These are phyloP conservation scores for Chelidonichthys spinosus DNA, from an alignment of 2,797 vertebrate genomes.

Conservation along the genomic window DNA sequence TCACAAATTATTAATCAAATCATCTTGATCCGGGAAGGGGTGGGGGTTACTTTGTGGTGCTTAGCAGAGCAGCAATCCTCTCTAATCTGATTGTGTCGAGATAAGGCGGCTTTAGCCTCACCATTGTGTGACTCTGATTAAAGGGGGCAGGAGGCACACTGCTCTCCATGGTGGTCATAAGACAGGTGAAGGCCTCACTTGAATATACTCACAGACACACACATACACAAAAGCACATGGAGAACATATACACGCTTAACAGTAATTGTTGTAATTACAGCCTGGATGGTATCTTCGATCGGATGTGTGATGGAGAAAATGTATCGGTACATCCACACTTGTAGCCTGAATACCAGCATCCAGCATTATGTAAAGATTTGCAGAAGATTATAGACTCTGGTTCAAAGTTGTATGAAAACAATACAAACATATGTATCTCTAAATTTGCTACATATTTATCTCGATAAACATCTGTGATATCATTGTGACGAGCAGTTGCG, in stretches of 20 bases:
- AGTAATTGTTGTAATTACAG: conserved; percentile 21
- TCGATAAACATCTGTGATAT: background rate
- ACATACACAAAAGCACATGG: conserved; percentile 9
- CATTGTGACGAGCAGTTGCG: conserved; percentile 19
- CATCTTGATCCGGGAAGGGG: conserved; percentile 80
- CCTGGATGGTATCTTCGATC: background rate
- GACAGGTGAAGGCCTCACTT: conserved; percentile 55
- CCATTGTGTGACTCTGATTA: conserved; percentile 82
- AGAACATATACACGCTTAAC: conserved; percentile 16
- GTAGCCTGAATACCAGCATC: background rate
- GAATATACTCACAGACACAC: background rate
- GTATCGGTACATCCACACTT: background rate
- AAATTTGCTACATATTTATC: conserved; percentile 20
- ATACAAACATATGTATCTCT: background rate
- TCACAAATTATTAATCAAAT: conserved; percentile 88
- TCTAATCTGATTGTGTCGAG: conserved; percentile 88
- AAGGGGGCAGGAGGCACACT: conserved; percentile 68
- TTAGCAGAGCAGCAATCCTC: conserved; percentile 83
- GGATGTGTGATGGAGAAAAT: background rate
- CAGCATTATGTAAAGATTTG: background rate
- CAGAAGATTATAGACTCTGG: background rate
- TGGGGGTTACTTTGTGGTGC: conserved; percentile 76
- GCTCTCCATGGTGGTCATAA: conserved; percentile 66
- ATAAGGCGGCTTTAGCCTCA: conserved; percentile 84
- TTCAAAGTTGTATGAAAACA: background rate